These are phyloP conservation scores for Eurytoma californica DNA, from an alignment of 2,888 invertebrate genomes.

Conservation along the genomic window DNA sequence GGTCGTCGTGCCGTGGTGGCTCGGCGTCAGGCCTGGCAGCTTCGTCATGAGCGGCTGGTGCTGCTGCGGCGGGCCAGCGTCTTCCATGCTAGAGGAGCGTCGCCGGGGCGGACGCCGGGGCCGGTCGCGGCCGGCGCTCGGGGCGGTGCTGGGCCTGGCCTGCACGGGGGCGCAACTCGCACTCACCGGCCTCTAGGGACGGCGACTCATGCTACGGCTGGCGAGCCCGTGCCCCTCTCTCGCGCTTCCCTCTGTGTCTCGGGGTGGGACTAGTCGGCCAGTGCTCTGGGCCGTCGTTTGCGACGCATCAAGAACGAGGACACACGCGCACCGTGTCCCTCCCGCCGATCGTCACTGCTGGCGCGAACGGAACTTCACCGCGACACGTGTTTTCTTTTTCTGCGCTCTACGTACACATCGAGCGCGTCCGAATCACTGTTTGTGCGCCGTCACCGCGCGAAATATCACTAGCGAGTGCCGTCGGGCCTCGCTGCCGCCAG, in stretches of 20 bases:
- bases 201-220: background rate
- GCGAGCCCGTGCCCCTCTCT: background rate
- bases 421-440: too few species aligned
- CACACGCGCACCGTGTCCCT: too few species aligned
- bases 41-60: slow-evolving; percentile 76
- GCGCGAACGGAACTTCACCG: too few species aligned
- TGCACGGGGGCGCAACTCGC: background rate
- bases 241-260: background rate
- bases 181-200: background rate
- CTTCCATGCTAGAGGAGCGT: slow-evolving; percentile 51
- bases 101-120: slow-evolving; percentile 28
- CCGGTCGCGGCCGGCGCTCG: slow-evolving; percentile 8
- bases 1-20: slow-evolving; percentile 51
- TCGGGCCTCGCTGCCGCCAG: slow-evolving; percentile 13
- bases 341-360: background rate
- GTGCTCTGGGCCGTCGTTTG: slow-evolving; percentile 40
- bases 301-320: slow-evolving; percentile 49
- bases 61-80: slow-evolving; percentile 41
- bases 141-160: background rate
- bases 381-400: too few species aligned
- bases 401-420: too few species aligned
- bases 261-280: slow-evolving; percentile 5
- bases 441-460: too few species aligned
- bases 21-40: slow-evolving; percentile 77
- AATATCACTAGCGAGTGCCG: too few species aligned